These are phyloP conservation scores for Chrysomallon squamiferum DNA, from an alignment of 1,140 invertebrate species.

Conservation along the genomic window DNA sequence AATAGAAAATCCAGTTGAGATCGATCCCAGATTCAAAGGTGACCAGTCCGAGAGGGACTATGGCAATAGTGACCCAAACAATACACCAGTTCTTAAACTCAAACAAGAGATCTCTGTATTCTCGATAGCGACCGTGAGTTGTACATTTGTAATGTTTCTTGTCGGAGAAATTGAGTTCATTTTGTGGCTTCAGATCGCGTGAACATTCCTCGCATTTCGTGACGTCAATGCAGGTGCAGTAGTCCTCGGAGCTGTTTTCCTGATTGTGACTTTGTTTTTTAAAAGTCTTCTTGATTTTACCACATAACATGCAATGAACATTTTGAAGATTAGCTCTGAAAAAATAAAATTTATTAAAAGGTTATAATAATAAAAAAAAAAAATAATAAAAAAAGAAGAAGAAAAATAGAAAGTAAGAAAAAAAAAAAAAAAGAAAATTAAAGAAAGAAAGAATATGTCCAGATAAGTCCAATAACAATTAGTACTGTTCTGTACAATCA, in stretches of 20 bases:
- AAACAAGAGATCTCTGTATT: constrained; percentile 61
- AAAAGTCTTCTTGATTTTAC: constrained; percentile 45
- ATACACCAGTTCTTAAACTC: constrained; percentile 61
- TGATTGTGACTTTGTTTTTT: constrained; percentile 14
- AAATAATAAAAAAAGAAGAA: too few relatives aligned
- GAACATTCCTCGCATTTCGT: constrained; percentile 35
- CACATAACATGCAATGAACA: constrained; percentile 47
- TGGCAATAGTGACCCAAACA: constrained; percentile 52
- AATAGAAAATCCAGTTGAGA: constrained; percentile 59
- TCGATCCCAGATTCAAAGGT: constrained; percentile 55
- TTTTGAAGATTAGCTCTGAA: constrained; percentile 19
- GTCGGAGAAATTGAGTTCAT: constrained; percentile 26
- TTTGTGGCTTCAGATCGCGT: constrained; percentile 26
- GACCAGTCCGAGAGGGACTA: constrained; percentile 52
- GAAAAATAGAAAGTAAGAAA: too few relatives aligned
- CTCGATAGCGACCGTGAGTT: constrained; percentile 53
- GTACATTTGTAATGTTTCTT: constrained; percentile 53
- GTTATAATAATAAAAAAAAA: too few relatives aligned
- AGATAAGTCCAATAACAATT: too few relatives aligned
- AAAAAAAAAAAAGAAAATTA: too few relatives aligned
- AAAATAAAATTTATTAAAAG: too few relatives aligned
- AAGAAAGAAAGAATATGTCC: too few relatives aligned
- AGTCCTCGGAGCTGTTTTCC: not conserved
- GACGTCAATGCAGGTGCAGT: constrained; percentile 35
- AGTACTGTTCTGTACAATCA: too few relatives aligned